Evolutionary conservation across 2,888 invertebrate species (phyloP).

Genomic region (Myopa tessellatipennis): DNA sequence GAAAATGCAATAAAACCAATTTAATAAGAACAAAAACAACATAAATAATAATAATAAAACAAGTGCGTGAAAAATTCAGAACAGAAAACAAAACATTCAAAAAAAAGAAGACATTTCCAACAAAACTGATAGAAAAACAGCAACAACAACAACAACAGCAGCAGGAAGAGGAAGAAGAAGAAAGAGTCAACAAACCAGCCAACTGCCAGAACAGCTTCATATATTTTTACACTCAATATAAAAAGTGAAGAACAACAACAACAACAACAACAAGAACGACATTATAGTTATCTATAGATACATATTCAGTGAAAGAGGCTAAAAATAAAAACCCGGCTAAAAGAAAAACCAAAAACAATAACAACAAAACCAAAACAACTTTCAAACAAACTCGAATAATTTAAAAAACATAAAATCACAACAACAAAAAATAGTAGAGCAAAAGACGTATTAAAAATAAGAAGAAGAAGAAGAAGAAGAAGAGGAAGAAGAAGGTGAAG

Average conservation of each 20-base stretch:
- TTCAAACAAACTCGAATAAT: background rate
- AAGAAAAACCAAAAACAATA: conserved; percentile 5
- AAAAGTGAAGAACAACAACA: too few relatives aligned
- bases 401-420: background rate
- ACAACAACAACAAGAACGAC: background rate
- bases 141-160: background rate
- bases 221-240: too few relatives aligned
- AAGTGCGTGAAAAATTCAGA: conserved; percentile 27
- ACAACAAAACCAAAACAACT: background rate
- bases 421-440: conserved; percentile 6
- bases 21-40: background rate
- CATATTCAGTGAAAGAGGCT: background rate
- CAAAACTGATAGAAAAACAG: conserved; percentile 12
- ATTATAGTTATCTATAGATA: background rate
- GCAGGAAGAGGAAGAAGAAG: background rate
- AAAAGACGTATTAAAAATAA: conserved; percentile 29
- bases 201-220: background rate
- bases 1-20: background rate
- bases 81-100: background rate
- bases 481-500: background rate
- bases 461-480: conserved; percentile 10
- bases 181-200: conserved; percentile 27
- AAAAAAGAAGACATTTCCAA: background rate
- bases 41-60: conserved; percentile 3
- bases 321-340: conserved; percentile 36